Conservation (phyloP, 1,140 invertebrate species). For the Scaptomyza hsui region DNA sequence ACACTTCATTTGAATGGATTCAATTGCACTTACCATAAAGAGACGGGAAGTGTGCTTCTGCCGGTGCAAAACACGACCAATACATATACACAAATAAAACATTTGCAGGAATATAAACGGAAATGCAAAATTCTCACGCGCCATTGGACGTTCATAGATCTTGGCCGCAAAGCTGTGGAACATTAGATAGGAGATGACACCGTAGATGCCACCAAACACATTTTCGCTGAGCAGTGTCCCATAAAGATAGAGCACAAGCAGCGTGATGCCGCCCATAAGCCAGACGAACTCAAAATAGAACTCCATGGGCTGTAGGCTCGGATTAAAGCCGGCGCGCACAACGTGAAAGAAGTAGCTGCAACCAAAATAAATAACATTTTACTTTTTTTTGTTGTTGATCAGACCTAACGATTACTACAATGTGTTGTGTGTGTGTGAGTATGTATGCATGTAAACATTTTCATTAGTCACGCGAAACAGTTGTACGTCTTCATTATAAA, state of each 20-base stretch:
- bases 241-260: slow-evolving; percentile 79
- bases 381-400: no score
- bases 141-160: slow-evolving; percentile 76
- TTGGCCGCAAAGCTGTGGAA: slow-evolving; percentile 81
- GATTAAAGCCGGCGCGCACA: slow-evolving; percentile 64
- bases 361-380: no score
- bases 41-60: slow-evolving; percentile 59
- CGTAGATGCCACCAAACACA: slow-evolving; percentile 79
- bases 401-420: no score
- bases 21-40: slow-evolving; percentile 59
- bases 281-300: slow-evolving; percentile 83
- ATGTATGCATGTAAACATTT: background rate
- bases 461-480: background rate
- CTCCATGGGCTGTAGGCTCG: slow-evolving; percentile 73
- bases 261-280: slow-evolving; percentile 78
- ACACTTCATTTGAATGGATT: background rate
- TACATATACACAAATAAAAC: slow-evolving; percentile 77
- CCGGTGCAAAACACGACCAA: slow-evolving; percentile 58
- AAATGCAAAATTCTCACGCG: slow-evolving; percentile 81
- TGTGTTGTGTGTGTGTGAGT: slow-evolving; percentile 1
- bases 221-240: slow-evolving; percentile 77
- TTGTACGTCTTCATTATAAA: background rate
- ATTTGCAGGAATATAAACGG: slow-evolving; percentile 82
- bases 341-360: slow-evolving; percentile 75
- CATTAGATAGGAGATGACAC: slow-evolving; percentile 81